Evolutionary conservation across 2,113 vertebrate species (phyloP), one percentile per base, ranked within the genome.

Genomic region (Lepus europaeus): DNA sequence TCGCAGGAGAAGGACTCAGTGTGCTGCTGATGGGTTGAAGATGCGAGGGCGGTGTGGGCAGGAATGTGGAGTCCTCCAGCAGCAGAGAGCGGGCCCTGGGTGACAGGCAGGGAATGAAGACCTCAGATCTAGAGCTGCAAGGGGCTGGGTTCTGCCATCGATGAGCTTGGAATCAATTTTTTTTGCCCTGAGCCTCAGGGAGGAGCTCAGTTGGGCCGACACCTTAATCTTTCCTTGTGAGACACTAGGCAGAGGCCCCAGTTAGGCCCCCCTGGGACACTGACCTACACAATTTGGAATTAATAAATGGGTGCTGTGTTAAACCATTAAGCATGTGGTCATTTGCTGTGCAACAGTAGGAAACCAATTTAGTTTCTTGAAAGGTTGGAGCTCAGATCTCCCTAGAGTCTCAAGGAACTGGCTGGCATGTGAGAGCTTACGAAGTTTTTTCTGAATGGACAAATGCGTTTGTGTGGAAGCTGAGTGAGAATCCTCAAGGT

Each of bases 391-490:
- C 14, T 61, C 25, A 17, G 23, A 68, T 61, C 33, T 20, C 33
- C 45, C 63, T 22, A 27, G 61, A 23, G 31, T 70, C 56, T 74
- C 25, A 66, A 53, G 53, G 12, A 17, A 17, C 27, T 31, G 29
- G 13, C 66, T 61, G n/a, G 36, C 56, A 61, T 53, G 23, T 72
- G 70, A 76, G 69, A 82, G 11, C 12, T 82, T 69, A 45, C 25
- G 36, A 80, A 56, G 31, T 53, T 86, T 89, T 59, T 81, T 23
- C 82, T 64, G 91, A 89, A 74, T 29, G 85, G n/a, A 72, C 14
- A 74, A 29, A 33, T 25, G 39, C 45, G 27, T 84, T 84, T 12
- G 12, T 51, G 36, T 72, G 45, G 36, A 69, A 73, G n/a, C 23
- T 69, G n/a, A 73, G 23, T 69, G 70, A 80, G 12, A 31, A 70